Evolutionary conservation across 37 sponge, comb jelly and placozoan species (phyloP), one percentile per base, ranked within the genome.

Genomic region (Chondrosia reniformis): DNA sequence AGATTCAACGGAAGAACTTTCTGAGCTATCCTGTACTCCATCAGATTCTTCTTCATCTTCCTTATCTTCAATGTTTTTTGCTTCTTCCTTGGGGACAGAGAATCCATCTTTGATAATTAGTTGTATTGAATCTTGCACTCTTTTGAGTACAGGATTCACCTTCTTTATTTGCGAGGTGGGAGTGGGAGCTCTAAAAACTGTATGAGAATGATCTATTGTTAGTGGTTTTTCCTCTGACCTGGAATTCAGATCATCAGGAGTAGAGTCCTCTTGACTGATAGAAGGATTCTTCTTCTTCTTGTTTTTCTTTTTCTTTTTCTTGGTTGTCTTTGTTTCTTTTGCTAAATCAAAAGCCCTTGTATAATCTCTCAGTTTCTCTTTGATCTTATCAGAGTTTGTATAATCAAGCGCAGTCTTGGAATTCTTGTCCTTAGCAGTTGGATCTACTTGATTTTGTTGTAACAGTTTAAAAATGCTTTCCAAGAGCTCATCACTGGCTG

Each of bases 341-440:
- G 13, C 36, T 31, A 13, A 9, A 7, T 69, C 41, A 21, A 43
- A 41, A 69, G 22, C 39, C 61, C 61, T 59, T 19, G 8, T 59
- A 7, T 59, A 30, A 3, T 24, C 58, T 28, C 58, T 56, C 27
- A 28, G 58, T 3, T 69, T 43, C 21, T 80, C 69, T 28, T 6
- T 80, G 33, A 34, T 15, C 19, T 67, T 54, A 43, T 71, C 25
- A 28, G 36, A 40, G 0, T 22, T 34, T 33, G 39, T 55, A 17
- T 81, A 80, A 13, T 91, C 84, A 13, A 46, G 15, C 1, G 84
- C 78, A 15, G 56, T 57, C 36, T 77, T 91, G 0, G 42, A 45
- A 41, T 43, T 31, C n/a, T 63, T 33, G 58, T 91, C 87, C 62
- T 67, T 77, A 2, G 32, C 34, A 17, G 74, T 45, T 12, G 87